Base-by-base conservation (phyloP, 1,140 invertebrate genomes). In the Drosophila oshimai region DNA sequence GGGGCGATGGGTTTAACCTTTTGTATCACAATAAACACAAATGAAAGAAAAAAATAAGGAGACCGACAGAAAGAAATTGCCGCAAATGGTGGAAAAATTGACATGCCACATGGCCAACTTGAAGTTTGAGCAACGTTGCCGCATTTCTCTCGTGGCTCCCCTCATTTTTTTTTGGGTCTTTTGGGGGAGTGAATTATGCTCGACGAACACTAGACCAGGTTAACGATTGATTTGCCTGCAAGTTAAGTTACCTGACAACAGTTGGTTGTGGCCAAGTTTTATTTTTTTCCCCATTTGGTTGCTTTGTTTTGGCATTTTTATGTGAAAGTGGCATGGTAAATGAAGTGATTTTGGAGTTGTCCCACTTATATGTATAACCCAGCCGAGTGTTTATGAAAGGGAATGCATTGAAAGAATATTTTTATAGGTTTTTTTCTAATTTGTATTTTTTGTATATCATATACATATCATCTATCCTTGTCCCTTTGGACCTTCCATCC, bases 261-360 rank as follows among this genome's bases (percentile, higher is more conserved):
- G 80, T 86, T 86, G 81, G 80, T 76, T 84, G 67, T 79, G 80
- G 70, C 79, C 64, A 84, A 64, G 37, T 47, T 60, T 47, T n/a
- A n/a, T n/a, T n/a, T n/a, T n/a, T n/a, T n/a, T n/a, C n/a, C n/a
- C n/a, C n/a, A n/a, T n/a, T n/a, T 20, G 20, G 3, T 26, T 5
- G n/a, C 7, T 15, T 29, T 46, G 41, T 62, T 47, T 37, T 62
- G 22, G 22, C 18, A 4, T 37, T 37, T 58, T 37, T 29, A 77
- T 65, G 74, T 53, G 74, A 77, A 72, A 68, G 68, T 72, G 67
- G 42, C 69, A 49, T 74, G 72, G 33, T 18, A 26, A 62, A 60
- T 26, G 22, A 33, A 17, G 54, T 22, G 12, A 61, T 37, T 37
- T 62, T 31, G 37, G 24, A 37, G 41, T 13, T 62, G 51, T 10